These are phyloP conservation scores for Chesias legatella DNA, from an alignment of 2,888 invertebrate genomes.

Conservation along the genomic window DNA sequence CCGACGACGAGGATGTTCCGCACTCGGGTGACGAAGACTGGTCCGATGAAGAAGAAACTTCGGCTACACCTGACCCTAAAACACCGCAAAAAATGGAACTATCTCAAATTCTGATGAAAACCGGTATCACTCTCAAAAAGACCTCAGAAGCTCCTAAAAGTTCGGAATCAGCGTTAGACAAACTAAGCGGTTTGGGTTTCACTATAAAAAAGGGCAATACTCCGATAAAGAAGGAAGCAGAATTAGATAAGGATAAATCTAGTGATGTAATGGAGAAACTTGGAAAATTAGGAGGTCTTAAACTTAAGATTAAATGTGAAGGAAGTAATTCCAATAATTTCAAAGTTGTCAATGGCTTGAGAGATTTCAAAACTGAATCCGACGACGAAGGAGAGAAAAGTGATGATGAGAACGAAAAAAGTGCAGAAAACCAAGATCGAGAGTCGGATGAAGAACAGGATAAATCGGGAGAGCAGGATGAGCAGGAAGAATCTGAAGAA, in stretches of 20 bases:
- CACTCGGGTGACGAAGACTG: constrained; percentile 68
- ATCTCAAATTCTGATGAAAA: constrained; percentile 62
- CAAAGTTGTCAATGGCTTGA: constrained; percentile 69
- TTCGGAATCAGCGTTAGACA: constrained; percentile 58
- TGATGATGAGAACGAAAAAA: constrained; percentile 52
- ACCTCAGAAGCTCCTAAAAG: constrained; percentile 41
- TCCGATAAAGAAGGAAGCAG: constrained; percentile 60
- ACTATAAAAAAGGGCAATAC: constrained; percentile 67
- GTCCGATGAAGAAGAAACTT: constrained; percentile 63
- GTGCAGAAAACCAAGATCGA: constrained; percentile 42
- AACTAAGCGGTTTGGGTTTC: constrained; percentile 69
- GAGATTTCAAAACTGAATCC: constrained; percentile 62
- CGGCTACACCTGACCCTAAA: constrained; percentile 35
- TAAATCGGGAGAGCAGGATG: constrained; percentile 38
- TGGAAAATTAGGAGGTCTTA: constrained; percentile 68
- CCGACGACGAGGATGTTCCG: constrained; percentile 72
- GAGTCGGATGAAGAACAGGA: constrained; percentile 46
- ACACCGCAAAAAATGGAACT: constrained; percentile 69
- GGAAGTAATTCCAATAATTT: constrained; percentile 62
- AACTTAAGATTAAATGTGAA: constrained; percentile 70
- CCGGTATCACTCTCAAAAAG: constrained; percentile 63
- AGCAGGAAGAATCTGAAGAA: constrained; percentile 40
- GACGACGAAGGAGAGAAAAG: constrained; percentile 59
- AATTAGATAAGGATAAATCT: constrained; percentile 34
- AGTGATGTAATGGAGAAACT: constrained; percentile 62